Base-by-base conservation (phyloP, 2,888 invertebrate species). In the Morpho helenor region DNA sequence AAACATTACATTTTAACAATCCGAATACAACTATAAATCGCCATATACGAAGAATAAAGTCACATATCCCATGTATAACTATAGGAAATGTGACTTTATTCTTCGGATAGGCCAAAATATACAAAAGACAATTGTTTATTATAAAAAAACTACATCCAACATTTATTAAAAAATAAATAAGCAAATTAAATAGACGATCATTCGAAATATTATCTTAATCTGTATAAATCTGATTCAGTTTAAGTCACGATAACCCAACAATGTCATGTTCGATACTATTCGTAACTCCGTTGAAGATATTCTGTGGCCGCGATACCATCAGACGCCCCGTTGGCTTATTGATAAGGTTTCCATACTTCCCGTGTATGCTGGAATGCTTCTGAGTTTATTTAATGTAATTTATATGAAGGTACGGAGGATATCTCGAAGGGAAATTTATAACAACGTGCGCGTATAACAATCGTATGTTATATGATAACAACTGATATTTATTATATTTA, bases 301-400 rank as follows among this genome's bases (percentile, higher is more conserved):
- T 76, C 77, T 77, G 75, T 73, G 66, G 75, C 73, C 76, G 76
- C 80, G 87, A 89, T 88, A 82, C 75, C 80, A 88, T 87, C 88
- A 80, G 85, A 82, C 85, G 73, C 87, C 88, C 88, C 84, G 88
- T 77, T 75, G 88, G 76, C 86, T 87, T 87, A 87, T 87, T 87
- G 88, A 88, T 89, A 88, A 87, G 81, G 80, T 82, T 86, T 84
- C 86, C 82, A 84, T 87, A 87, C 86, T 86, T 87, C 85, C 87
- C 83, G 81, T 81, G 78, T 84, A 79, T 83, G 82, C 80, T 66
- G 82, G 81, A 83, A 84, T 85, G 87, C 85, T 84, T 77, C 87
- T 84, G 84, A 83, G 78, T 84, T 86, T 86, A 84, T 82, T 82
- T 82, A 80, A 83, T 82, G 76, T 84, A 79, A 84, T 81, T 80